phyloP scores from a whole-genome alignment of 2,113 vertebrate species.

The Balaeniceps rex region DNA sequence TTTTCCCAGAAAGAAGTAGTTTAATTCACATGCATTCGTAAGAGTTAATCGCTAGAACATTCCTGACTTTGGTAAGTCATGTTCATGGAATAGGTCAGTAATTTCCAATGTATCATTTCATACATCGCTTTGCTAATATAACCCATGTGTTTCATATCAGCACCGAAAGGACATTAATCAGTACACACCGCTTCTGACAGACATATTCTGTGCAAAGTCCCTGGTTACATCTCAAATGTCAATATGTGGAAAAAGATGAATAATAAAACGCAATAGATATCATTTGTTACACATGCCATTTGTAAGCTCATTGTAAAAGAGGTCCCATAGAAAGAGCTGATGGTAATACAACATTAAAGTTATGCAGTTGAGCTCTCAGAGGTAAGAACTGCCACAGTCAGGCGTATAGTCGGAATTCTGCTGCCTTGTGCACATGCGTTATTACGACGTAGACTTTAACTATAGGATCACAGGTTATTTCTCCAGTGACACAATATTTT shows the following conservation, averaged over 20 bases:
- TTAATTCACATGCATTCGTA: constrained; percentile 8
- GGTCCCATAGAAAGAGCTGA: not conserved
- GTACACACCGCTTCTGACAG: constrained; percentile 55
- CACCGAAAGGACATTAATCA: constrained; percentile 71
- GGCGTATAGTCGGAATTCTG: not conserved
- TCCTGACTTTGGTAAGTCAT: constrained; percentile 68
- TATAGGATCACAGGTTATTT: not conserved
- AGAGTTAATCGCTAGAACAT: constrained; percentile 65
- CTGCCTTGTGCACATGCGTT: not conserved
- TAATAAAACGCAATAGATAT: constrained; percentile 63
- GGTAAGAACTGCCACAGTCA: not conserved
- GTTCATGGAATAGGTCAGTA: constrained; percentile 64
- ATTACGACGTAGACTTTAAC: not conserved
- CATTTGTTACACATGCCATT: constrained; percentile 64
- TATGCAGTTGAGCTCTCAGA: not conserved
- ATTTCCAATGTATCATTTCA: constrained; percentile 71
- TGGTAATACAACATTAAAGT: not conserved
- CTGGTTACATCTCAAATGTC: constrained; percentile 72
- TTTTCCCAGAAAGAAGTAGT: not conserved
- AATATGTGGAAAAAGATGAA: constrained; percentile 65
- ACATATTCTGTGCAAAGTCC: constrained; percentile 41
- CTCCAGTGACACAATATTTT: not conserved
- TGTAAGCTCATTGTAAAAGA: constrained; percentile 43
- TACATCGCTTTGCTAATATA: constrained; percentile 64
- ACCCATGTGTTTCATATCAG: constrained; percentile 71